Evolutionary conservation across 2,888 invertebrate genomes (phyloP), one percentile per base, ranked within the genome.

Genomic region (Masnerella sp.): DNA sequence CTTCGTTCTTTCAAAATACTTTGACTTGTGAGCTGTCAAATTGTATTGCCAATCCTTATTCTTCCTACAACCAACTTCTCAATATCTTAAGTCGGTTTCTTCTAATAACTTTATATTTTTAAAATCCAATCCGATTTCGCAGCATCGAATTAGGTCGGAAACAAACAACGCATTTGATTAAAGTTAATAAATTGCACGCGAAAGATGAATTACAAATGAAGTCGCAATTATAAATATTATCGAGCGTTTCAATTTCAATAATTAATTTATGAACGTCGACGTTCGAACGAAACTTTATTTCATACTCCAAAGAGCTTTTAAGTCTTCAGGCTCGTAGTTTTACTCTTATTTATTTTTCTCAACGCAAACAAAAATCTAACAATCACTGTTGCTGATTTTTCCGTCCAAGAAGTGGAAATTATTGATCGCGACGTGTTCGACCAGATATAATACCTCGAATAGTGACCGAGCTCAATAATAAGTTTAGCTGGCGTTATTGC

Each of bases 381-480:
- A 71, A 71, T 64, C 59, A 28, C 14, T 43, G 40, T 51, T 51
- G 28, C 64, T 67, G 56, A 65, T 67, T 72, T 72, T 72, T 65
- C 61, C 17, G 72, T 59, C 61, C 54, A 61, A 72, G 72, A 67
- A 72, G 61, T 72, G 72, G 67, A 67, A 72, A 72, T 65, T 72
- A 72, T 72, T 61, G 72, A 72, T 72, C 67, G 67, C 38, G 42
- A 61, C 65, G 54, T 59, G 51, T 72, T 72, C 65, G 54, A 65
- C 51, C 52, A 65, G 52, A 65, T 72, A 65, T 64, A 71, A 64
- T 65, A 52, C 52, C 58, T 64, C 51, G 64, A 59, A 52, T 49
- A 71, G 64, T 71, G 64, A 64, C 71, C 64, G 58, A 71, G 71
- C 56, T 64, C 64, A 71, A 65, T 64, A 71, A 65, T 71, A 65